phyloP scores from a whole-genome alignment of 2,797 vertebrate genomes.

The Cephalopachus bancanus region DNA sequence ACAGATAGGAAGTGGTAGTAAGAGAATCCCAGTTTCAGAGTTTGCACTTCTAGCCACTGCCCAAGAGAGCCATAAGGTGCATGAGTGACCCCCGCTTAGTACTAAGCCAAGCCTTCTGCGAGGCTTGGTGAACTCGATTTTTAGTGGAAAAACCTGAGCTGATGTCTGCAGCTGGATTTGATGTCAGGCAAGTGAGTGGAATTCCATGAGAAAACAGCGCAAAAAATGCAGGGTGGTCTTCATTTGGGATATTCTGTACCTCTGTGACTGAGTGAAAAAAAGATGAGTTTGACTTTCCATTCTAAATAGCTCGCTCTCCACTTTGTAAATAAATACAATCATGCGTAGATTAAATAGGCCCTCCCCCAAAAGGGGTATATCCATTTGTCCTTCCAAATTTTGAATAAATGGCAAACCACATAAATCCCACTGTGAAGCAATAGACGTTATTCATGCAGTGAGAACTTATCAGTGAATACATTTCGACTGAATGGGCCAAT shows the following conservation, averaged over 20 bases:
- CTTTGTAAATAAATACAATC: background rate
- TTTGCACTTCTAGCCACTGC: background rate
- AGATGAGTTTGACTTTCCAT: background rate
- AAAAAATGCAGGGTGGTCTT: background rate
- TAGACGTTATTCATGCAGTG: background rate
- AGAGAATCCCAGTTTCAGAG: background rate
- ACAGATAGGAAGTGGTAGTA: background rate
- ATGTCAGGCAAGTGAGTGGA: background rate
- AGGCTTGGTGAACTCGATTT: background rate
- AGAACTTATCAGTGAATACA: background rate
- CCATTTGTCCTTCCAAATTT: background rate
- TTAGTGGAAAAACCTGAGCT: background rate
- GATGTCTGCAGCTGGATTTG: background rate
- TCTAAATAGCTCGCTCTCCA: background rate
- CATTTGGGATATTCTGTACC: background rate
- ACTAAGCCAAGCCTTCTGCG: background rate
- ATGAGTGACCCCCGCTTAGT: no score
- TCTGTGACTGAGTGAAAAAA: background rate
- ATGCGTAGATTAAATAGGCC: background rate
- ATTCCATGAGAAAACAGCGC: background rate
- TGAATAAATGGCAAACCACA: background rate
- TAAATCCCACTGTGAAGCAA: background rate
- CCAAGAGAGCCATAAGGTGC: background rate
- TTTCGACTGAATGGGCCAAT: background rate
- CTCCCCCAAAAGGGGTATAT: background rate